Base-by-base conservation (phyloP, 2,797 vertebrate species). In the Gorsachius magnificus region DNA sequence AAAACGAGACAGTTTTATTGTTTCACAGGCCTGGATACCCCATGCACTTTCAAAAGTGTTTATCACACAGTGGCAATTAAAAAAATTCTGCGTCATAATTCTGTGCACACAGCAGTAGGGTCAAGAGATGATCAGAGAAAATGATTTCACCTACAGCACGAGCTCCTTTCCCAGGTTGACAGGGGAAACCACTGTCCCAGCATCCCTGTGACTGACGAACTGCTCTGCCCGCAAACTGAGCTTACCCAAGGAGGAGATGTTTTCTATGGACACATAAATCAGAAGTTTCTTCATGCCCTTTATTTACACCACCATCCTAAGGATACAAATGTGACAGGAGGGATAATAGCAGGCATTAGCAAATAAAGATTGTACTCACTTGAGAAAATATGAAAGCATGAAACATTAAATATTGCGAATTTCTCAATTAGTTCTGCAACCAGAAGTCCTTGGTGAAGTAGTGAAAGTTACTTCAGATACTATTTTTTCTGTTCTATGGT, bases 1-100 rank as follows among this genome's bases (percentile, higher is more conserved):
- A 72, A 79, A 78, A 41, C 14, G 69, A 53, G 16, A 31, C 10
- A 28, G 33, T 41, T 86, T 68, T 25, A 31, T 48, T 1, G 0
- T 36, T 92, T 79, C 45, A 72, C 29, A 46, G 16, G 13, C 33
- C 61, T 68, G 41, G 31, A 54, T n/a, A 43, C 12, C 45, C 36
- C 18, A 46, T 22, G 70, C 19, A 21, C 28, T 66, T 77, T 48
- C 68, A 74, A 82, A 77, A 6, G 26, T 51, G 21, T 66, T 89
- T 43, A 74, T 88, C 0, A 0, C 1, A 1, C 2, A 68, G 28
- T 4, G 6, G 10, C 0, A 0, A 61, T 72, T 53, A 63, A 84
- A 77, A 35, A n/a, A 29, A 10, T 18, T 72, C 36, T 21, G 18
- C 4, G 5, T 13, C 33, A 18, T 57, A 75, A 41, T 75, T 60